These are phyloP conservation scores for Drosophila obscura DNA, from an alignment of 1,140 invertebrate species.

Conservation along the genomic window DNA sequence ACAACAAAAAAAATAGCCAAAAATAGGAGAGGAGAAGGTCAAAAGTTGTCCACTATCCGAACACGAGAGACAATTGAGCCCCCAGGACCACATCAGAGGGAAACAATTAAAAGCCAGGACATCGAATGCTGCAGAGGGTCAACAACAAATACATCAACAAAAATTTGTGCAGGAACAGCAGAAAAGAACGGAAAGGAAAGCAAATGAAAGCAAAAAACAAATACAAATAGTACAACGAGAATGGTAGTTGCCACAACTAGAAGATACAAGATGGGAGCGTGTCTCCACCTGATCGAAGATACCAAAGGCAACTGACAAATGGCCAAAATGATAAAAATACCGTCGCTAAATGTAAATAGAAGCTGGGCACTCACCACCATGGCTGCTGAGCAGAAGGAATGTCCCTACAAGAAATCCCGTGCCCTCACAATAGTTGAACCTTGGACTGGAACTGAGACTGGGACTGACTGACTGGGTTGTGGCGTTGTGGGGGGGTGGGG, in stretches of 20 bases:
- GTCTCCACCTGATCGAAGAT: constrained; percentile 28
- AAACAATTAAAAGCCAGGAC: constrained; percentile 42
- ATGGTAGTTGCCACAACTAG: too few species aligned
- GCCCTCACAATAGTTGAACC: constrained; percentile 35
- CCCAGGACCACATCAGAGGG: constrained; percentile 16
- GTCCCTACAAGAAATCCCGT: too few species aligned
- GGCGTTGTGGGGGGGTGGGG: too few species aligned
- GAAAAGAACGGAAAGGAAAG: constrained; percentile 11
- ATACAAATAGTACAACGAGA: constrained; percentile 18
- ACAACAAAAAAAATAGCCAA: constrained; percentile 19
- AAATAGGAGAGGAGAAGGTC: constrained; percentile 19
- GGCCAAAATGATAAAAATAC: constrained; percentile 43
- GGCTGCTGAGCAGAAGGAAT: neutral
- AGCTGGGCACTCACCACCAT: neutral
- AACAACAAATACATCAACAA: constrained; percentile 18
- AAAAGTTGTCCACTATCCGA: constrained; percentile 25
- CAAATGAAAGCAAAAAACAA: constrained; percentile 10
- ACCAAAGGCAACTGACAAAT: constrained; percentile 29
- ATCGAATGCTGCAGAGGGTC: constrained; percentile 33
- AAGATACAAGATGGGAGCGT: neutral
- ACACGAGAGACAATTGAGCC: constrained; percentile 23
- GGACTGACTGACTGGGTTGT: too few species aligned
- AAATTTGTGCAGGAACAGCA: constrained; percentile 15
- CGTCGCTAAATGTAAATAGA: constrained; percentile 46
- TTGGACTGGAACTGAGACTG: constrained; percentile 10